Conservation (phyloP, 2,113 vertebrate species). For the Odontophorus gujanensis region DNA sequence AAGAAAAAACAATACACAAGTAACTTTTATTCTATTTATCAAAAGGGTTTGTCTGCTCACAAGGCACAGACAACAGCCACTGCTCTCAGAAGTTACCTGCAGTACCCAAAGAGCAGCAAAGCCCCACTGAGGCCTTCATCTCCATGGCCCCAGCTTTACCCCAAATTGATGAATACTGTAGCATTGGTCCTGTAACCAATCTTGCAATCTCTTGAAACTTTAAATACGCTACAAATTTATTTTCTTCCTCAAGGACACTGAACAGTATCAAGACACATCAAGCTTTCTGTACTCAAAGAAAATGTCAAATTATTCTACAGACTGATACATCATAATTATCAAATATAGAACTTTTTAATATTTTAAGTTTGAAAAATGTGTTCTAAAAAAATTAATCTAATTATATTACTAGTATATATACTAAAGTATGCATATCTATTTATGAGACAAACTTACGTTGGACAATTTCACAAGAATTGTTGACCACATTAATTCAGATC, state of each 20-base stretch:
- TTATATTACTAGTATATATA: too few relatives aligned
- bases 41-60: neutral
- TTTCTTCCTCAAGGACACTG: neutral
- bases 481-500: neutral
- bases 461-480: too few relatives aligned
- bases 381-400: too few relatives aligned
- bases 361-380: neutral
- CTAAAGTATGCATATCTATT: too few relatives aligned
- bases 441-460: neutral
- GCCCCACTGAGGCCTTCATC: fast-evolving
- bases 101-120: neutral
- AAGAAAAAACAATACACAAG: neutral
- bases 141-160: neutral
- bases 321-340: neutral
- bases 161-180: fast-evolving
- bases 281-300: neutral
- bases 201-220: neutral
- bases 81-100: neutral
- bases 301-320: neutral
- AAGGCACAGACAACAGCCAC: neutral
- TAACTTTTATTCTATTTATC: neutral
- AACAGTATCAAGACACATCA: neutral
- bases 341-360: neutral
- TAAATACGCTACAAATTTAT: neutral
- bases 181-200: neutral